Base-by-base conservation (phyloP, 1,140 invertebrate genomes). In the Drosophila ananassae region DNA sequence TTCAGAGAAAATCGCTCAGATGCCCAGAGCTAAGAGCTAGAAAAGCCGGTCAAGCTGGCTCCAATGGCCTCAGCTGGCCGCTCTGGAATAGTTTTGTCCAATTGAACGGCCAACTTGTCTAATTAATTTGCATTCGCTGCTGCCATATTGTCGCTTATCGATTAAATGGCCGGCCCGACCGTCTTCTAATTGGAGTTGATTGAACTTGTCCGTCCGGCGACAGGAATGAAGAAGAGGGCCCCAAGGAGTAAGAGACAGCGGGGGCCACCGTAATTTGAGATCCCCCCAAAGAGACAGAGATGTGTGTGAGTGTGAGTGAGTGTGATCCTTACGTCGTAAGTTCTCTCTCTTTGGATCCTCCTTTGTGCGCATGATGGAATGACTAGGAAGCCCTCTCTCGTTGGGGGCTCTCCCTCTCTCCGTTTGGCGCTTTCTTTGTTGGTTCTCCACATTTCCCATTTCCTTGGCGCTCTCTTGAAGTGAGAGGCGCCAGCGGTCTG, bases 121-220 rank as follows among this genome's bases (percentile, higher is more conserved):
- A 84, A 84, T 84, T 84, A 81, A 84, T 84, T 85, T 74, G 80
- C 80, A 77, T 85, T 47, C 48, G 48, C 72, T 28, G 64, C 21
- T 58, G 25, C 34, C 34, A 37, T 37, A 37, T 53, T 54, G 60
- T 58, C 56, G 77, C 77, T 53, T 62, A 80, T 84, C 77, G 77
- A 84, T 84, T 85, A 81, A 79, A 85, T 84, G 77, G 79, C 46
- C 39, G 77, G 78, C 47, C 34, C 55, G 78, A 41, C 34, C 55
- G 60, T 66, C 58, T 44, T 28, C 67, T 61, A 79, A 83, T 83
- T 84, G 68, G 61, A 84, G 80, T 87, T 84, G 82, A 84, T 80
- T 84, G 73, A 84, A 84, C 80, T 52, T 75, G 54, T 46, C 54
- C 56, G 10, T 30, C 17, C 17, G 17, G 17, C 17, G 17, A 17